Evolutionary conservation across 2,113 vertebrate genomes (phyloP), one percentile per base, ranked within the genome.

Genomic region (Genyomyrus donnyi): DNA sequence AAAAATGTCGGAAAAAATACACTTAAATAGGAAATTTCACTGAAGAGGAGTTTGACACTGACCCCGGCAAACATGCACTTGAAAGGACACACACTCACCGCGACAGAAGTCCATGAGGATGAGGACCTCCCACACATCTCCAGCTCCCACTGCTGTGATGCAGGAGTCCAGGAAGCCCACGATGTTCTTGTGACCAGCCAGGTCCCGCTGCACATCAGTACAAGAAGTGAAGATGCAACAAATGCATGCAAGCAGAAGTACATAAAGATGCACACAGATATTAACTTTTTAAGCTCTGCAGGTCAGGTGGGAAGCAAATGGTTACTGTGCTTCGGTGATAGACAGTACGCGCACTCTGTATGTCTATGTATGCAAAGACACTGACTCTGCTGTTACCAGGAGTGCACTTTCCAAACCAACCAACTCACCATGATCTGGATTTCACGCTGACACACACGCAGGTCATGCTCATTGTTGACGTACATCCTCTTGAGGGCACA

Each of bases 401-500:
- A 80, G 15, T 42, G 15, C 31, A 80, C 70, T 4, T 17, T 46
- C 3, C 80, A 46, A 48, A 42, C 45, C 13, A 77, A 58, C 21
- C 11, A 46, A 94, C 98, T 97, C 95, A 99, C 98, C 98, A 99
- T 99, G 92, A 99, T 99, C 91, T 99, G 98, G 93, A 99, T 99
- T 93, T 99, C 98, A 53, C 97, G 94, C 92, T 99, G 98, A 97
- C 98, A 99, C 92, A 99, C 98, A 91, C 99, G 98, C 91, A 99
- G 95, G 93, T 99, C 98, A 0, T 99, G 95, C 92, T 99, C 98
- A 0, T 98, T 99, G 93, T 99, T 99, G 95, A 99, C 98, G 0
- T 99, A 99, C 98, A 99, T 99, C 93, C 98, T 96, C 95, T 99
- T 99, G 93, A 99, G 96, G 92, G 98, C 98, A 92, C 98, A 98